Evolutionary conservation across 2,797 vertebrate genomes (phyloP).

Genomic region (Trichosurus vulpecula): DNA sequence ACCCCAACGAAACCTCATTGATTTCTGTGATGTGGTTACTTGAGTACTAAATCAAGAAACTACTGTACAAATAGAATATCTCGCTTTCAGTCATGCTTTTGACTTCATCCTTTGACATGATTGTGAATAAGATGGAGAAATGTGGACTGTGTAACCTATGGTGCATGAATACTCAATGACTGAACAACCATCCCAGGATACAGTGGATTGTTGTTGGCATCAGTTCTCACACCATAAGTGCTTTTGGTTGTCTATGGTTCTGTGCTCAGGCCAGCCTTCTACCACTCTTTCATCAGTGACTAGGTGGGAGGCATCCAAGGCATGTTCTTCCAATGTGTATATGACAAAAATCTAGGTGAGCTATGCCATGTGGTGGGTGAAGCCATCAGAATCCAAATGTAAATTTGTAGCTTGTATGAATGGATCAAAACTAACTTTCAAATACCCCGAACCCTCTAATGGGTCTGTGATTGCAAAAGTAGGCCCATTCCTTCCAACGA

Average conservation of each 20-base stretch:
- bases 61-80: background rate
- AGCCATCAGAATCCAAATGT: background rate
- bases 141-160: background rate
- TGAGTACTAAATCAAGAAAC: background rate
- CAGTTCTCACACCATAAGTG: background rate
- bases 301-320: background rate
- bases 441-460: background rate
- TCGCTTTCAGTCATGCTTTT: background rate
- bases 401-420: background rate
- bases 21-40: background rate
- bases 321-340: background rate
- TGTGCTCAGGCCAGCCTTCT: background rate
- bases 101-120: background rate
- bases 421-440: background rate
- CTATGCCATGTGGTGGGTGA: background rate
- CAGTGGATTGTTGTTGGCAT: background rate
- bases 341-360: background rate
- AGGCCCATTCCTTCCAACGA: background rate
- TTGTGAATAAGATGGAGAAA: background rate
- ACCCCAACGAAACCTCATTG: background rate
- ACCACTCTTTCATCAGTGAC: background rate
- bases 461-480: background rate
- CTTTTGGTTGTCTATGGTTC: background rate
- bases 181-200: background rate
- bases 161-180: background rate